Percentiles rank a stretch among this genome's conserved stretches.
phyloP scores from a whole-genome alignment of 1,140 invertebrate species.

The Bombus pascuorum region DNA sequence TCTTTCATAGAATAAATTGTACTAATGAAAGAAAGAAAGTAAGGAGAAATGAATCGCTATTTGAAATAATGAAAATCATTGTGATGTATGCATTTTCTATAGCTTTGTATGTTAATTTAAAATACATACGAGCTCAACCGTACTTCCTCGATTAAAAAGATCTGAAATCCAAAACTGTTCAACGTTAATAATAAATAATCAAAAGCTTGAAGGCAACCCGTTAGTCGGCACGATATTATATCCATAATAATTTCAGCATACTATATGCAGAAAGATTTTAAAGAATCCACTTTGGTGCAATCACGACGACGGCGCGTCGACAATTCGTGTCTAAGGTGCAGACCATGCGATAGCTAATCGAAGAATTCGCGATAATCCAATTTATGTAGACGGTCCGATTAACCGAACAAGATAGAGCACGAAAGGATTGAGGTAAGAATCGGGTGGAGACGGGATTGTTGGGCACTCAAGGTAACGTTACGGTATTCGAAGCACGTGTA shows the following conservation, averaged over 20 bases:
- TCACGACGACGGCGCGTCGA: not conserved
- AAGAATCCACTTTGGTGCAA: not conserved
- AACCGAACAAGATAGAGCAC: conserved; percentile 47
- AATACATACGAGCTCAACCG: too few species aligned
- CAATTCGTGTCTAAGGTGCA: not conserved
- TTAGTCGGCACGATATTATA: too few species aligned
- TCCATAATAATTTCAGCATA: not conserved
- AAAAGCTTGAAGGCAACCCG: too few species aligned
- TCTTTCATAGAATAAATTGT: not conserved
- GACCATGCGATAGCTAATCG: conserved; percentile 22
- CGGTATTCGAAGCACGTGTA: conserved; percentile 57
- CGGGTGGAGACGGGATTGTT: not conserved
- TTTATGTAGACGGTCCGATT: conserved; percentile 48
- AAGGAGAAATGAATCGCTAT: accelerated
- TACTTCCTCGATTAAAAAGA: too few species aligned
- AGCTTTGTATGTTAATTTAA: too few species aligned
- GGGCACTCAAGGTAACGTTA: conserved; percentile 30
- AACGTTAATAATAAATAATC: too few species aligned
- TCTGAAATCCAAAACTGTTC: too few species aligned
- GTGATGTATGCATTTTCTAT: too few species aligned
- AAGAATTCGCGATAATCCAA: conserved; percentile 51
- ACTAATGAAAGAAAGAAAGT: not conserved
- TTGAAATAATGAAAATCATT: too few species aligned
- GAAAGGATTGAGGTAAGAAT: conserved; percentile 30
- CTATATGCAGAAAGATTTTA: not conserved